Evolutionary conservation across 1,140 invertebrate genomes (phyloP).

Genomic region (Meteorus sp.): DNA sequence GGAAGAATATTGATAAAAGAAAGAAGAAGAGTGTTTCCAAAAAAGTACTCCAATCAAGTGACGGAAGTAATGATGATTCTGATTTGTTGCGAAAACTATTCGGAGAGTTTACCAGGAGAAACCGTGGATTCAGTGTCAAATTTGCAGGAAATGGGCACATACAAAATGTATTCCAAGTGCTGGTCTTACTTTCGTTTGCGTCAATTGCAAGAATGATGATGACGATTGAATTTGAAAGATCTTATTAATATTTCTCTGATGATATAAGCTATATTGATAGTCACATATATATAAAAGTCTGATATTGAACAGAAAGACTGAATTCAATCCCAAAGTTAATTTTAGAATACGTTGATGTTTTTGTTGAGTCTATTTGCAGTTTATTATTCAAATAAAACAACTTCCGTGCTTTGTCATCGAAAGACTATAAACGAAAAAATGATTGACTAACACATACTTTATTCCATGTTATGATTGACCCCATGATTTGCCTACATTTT

Average conservation of each 20-base stretch:
- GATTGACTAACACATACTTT: too few relatives aligned
- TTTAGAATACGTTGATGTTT: not conserved
- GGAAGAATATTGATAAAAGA: not conserved
- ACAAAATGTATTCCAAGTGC: slow-evolving; percentile 14
- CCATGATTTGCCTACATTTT: not conserved
- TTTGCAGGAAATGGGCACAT: slow-evolving; percentile 22
- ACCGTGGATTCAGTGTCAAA: slow-evolving; percentile 19
- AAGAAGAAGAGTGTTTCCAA: slow-evolving; percentile 2
- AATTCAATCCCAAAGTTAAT: not conserved
- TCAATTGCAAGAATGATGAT: not conserved
- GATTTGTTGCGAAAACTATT: slow-evolving; percentile 9
- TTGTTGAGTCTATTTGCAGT: not conserved
- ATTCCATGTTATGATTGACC: not conserved
- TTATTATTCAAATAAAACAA: not conserved
- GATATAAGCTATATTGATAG: too few relatives aligned
- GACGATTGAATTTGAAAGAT: not conserved
- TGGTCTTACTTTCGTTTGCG: not conserved
- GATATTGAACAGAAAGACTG: not conserved
- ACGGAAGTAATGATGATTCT: slow-evolving; percentile 3
- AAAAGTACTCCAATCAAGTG: not conserved
- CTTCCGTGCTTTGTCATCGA: not conserved
- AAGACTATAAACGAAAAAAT: not conserved
- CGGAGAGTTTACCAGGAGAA: slow-evolving; percentile 11
- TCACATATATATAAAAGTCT: not conserved
- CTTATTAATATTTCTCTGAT: not conserved